A percentile compares a stretch with the other conserved stretches of the same genome.
These are phyloP conservation scores for Clostera curtula DNA, from an alignment of 2,888 invertebrate species.

Conservation along the genomic window DNA sequence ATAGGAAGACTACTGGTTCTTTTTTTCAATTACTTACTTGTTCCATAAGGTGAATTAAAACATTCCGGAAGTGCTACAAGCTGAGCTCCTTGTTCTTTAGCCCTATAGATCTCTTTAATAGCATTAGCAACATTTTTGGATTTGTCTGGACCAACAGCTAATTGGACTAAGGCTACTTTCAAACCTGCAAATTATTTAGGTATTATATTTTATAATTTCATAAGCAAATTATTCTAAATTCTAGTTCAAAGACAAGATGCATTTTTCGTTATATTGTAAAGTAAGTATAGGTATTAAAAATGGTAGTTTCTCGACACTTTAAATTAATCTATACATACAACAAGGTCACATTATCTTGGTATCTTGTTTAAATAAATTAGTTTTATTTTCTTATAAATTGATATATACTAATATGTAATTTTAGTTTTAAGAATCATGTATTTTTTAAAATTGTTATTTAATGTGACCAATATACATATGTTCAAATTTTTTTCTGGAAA, in stretches of 20 bases:
- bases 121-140: conserved; percentile 84
- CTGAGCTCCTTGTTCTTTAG: conserved; percentile 78
- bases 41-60: conserved; percentile 96
- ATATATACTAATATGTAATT: too few species aligned
- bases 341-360: background rate
- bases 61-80: conserved; percentile 86
- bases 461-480: too few species aligned
- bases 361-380: too few species aligned
- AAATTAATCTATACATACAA: conserved; percentile 2
- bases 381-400: too few species aligned
- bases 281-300: background rate
- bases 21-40: conserved; percentile 61
- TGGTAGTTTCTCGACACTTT: background rate
- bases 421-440: too few species aligned
- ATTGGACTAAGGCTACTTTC: conserved; percentile 87
- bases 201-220: conserved; percentile 2
- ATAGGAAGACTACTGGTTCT: too few species aligned
- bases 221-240: background rate
- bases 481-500: too few species aligned
- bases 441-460: too few species aligned
- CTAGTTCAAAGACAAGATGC: conserved; percentile 1
- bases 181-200: conserved; percentile 61
- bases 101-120: conserved; percentile 79
- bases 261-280: conserved; percentile 2
- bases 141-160: conserved; percentile 85